Evolutionary conservation across 2,797 vertebrate species (phyloP).

Genomic region (Silurus lanzhouensis): DNA sequence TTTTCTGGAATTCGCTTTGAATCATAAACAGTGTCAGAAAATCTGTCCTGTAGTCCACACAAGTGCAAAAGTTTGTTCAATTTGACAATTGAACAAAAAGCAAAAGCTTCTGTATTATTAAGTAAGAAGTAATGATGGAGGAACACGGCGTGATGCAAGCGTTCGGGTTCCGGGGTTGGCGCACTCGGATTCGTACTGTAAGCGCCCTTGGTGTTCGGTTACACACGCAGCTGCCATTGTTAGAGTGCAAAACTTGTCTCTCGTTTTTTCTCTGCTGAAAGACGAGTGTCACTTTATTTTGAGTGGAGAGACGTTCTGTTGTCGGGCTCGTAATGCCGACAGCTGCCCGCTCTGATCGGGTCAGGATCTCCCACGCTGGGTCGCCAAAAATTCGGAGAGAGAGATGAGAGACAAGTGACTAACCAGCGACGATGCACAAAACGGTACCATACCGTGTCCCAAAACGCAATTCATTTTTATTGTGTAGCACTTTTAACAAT

Average conservation of each 20-base stretch:
- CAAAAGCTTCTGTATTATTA: background rate
- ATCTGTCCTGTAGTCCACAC: background rate
- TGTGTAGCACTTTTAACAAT: too few species aligned
- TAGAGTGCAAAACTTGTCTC: background rate
- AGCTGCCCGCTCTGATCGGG: constrained; percentile 60
- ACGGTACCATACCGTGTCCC: background rate
- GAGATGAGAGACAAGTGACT: constrained; percentile 21
- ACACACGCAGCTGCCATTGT: constrained; percentile 9
- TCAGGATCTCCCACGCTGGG: constrained; percentile 12
- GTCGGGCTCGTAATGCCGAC: constrained; percentile 70
- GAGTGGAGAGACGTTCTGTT: constrained; percentile 62
- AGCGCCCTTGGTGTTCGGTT: background rate
- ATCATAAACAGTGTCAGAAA: too few species aligned
- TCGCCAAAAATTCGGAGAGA: background rate
- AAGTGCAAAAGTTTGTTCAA: background rate
- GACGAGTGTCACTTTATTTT: constrained; percentile 68
- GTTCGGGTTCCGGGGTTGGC: background rate
- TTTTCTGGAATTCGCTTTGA: too few species aligned
- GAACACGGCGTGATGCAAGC: background rate
- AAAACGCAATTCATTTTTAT: background rate
- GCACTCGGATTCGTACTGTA: background rate
- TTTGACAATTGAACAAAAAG: background rate
- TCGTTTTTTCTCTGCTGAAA: constrained; percentile 55
- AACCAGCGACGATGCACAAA: background rate
- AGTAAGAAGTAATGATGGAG: background rate